Conservation (phyloP, 2,113 vertebrate species). For the Athene noctua region DNA sequence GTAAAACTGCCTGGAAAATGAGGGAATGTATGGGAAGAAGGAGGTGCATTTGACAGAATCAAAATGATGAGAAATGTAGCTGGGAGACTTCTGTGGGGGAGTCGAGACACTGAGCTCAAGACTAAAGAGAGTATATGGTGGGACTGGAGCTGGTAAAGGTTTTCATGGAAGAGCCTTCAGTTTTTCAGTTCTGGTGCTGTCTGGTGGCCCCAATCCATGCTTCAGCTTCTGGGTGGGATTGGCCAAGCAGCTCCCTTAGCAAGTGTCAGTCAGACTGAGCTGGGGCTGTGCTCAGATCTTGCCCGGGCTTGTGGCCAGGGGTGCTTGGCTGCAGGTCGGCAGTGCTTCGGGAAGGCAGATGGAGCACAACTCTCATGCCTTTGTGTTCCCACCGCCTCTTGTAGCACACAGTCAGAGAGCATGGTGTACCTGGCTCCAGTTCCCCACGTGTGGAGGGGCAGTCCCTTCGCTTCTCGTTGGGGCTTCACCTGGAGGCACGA, state of each 20-base stretch:
- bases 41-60: neutral
- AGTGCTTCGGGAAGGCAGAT: neutral
- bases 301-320: neutral
- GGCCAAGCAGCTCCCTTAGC: neutral
- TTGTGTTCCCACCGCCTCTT: neutral
- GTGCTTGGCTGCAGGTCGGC: rapidly evolving
- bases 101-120: neutral
- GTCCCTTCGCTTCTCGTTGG: rapidly evolving
- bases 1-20: neutral
- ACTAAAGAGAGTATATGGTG: neutral
- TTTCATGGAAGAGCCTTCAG: neutral
- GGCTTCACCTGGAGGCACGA: neutral
- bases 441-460: neutral
- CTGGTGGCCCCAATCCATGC: neutral
- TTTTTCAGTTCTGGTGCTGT: neutral
- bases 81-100: neutral
- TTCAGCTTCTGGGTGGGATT: neutral
- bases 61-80: neutral
- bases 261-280: neutral
- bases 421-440: neutral
- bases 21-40: neutral
- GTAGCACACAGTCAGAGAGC: neutral
- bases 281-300: neutral
- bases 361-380: neutral
- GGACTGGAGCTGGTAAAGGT: neutral